Evolutionary conservation across 1,140 invertebrate species (phyloP), one percentile per base, ranked within the genome.

Genomic region (Hermatobates lingyangjiaoensis): DNA sequence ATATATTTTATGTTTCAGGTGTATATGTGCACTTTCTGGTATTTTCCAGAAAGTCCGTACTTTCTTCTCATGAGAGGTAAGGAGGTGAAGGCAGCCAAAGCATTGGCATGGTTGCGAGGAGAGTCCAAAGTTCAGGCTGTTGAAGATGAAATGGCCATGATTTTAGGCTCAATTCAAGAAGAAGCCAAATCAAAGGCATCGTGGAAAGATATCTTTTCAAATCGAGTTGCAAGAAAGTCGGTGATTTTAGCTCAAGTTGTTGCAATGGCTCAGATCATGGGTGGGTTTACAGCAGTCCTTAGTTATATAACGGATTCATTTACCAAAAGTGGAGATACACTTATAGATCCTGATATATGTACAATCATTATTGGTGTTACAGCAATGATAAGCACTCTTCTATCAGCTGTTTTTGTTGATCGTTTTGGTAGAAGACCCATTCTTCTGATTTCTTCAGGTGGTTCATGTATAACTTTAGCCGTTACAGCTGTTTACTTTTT

Each of bases 31-130:
- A 42, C 39, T 5, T 42, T 42, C 21, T 42, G 39, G 39, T 42
- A 42, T 42, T 42, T 42, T 18, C 87, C 87, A 0, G 89, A 93
- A 62, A 82, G 83, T 27, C 88, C 89, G 0, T 78, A 78, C 50
- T 86, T 74, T 54, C 67, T 80, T 27, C 65, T 86, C 0, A 66
- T 68, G 12, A 74, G 74, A 59, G 71, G 73, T 59, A 68, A 74
- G 25, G 70, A 71, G 38, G 64, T 72, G 4, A 75, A 78, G 1
- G 87, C 86, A 0, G 62, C 74, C 0, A 60, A 68, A 1, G 67
- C 80, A 3, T 63, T 92, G 52, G 68, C 72, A 45, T 81, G 73
- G 57, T 66, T 93, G 1, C 68, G 87, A 1, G 76, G 53, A 0
- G 38, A 51, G 24, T 3, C 7, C 0, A 48, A 47, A 2, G 52